Conservation (phyloP, 2,113 vertebrate species). For the Sarotherodon lohbergeri region DNA sequence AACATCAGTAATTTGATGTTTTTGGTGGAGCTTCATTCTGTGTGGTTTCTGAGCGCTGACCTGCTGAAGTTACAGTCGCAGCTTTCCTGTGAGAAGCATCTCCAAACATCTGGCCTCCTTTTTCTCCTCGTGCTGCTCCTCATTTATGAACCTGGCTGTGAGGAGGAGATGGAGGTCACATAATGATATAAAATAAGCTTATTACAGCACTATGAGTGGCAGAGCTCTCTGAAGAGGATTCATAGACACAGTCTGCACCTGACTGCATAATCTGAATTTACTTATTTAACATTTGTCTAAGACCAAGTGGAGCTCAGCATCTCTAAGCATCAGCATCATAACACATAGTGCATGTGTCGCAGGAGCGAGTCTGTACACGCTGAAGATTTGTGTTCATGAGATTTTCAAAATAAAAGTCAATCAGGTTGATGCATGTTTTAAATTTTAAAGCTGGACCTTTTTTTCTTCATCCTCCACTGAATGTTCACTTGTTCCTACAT, state of each 20-base stretch:
- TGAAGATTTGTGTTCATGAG: background rate
- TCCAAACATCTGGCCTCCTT: background rate
- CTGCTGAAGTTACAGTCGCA: background rate
- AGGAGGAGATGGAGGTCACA: background rate
- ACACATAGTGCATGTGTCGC: background rate
- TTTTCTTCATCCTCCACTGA: too few relatives aligned
- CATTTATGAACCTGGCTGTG: background rate
- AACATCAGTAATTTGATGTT: background rate
- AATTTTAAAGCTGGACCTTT: background rate
- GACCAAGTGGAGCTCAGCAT: background rate
- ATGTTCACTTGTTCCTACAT: background rate
- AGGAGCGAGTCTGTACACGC: background rate
- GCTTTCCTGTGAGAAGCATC: background rate
- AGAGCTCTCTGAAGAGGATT: background rate
- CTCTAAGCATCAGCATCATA: background rate
- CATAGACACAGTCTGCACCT: background rate
- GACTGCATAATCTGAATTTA: background rate
- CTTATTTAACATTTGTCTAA: background rate
- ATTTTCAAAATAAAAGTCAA: background rate
- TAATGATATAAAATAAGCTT: background rate
- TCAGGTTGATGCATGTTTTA: background rate
- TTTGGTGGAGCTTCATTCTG: background rate
- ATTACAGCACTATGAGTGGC: background rate
- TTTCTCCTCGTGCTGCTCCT: background rate
- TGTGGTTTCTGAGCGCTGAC: background rate